Conservation (phyloP, 2,888 invertebrate species). For the Cylindroiulus punctatus region DNA sequence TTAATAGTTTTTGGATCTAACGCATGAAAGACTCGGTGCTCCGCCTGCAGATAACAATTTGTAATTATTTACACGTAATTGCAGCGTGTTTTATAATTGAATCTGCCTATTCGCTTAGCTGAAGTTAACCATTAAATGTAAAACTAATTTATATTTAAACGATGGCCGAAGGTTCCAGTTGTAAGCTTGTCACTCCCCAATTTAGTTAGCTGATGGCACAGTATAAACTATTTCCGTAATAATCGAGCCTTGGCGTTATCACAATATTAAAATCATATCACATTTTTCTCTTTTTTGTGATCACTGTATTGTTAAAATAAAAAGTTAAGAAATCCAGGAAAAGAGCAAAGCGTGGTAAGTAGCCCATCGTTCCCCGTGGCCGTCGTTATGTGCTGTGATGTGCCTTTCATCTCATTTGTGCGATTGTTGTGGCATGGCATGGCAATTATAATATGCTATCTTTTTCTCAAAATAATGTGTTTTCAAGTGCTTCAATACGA, state of each 20-base stretch:
- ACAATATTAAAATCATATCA: neutral
- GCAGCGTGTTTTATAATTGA: neutral
- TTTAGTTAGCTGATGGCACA: neutral
- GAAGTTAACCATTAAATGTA: neutral
- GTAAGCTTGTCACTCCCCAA: neutral
- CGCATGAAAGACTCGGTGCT: neutral
- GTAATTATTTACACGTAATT: neutral
- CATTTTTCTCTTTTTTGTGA: neutral
- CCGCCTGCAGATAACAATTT: neutral
- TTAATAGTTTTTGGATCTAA: neutral
- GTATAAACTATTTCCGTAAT: neutral
- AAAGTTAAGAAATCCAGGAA: constrained; percentile 45
- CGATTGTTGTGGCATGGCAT: constrained; percentile 45
- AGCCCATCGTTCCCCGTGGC: neutral
- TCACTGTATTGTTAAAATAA: neutral
- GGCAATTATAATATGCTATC: neutral
- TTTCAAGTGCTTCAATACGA: neutral
- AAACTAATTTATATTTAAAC: neutral
- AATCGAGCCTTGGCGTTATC: neutral
- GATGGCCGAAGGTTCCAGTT: neutral
- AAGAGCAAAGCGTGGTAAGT: constrained; percentile 43
- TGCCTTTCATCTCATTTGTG: constrained; percentile 20
- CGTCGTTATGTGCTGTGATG: constrained; percentile 23
- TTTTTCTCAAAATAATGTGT: neutral
- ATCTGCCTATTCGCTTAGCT: neutral